These are phyloP conservation scores for Urocitellus parryii DNA, from an alignment of 2,113 vertebrate genomes.

Conservation along the genomic window DNA sequence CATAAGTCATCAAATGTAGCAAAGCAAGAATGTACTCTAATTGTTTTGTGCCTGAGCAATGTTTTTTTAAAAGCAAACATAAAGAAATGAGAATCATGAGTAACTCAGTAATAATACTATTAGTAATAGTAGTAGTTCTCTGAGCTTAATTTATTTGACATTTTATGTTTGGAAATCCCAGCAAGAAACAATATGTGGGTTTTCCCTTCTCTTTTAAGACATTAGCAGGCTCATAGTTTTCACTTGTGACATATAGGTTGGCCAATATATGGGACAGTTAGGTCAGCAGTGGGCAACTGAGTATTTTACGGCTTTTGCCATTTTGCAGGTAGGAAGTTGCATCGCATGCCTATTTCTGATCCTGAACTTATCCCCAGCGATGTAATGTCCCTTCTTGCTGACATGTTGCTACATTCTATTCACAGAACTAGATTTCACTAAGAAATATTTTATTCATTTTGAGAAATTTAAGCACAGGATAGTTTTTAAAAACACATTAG, in stretches of 20 bases:
- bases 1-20: neutral
- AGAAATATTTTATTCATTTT: constrained; percentile 80
- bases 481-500: constrained; percentile 82
- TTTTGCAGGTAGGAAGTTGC: neutral
- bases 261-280: neutral
- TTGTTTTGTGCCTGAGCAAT: neutral
- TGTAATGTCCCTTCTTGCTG: constrained; percentile 43
- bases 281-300: neutral
- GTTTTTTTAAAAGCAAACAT: constrained; percentile 2
- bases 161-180: neutral
- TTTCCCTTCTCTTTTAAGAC: neutral
- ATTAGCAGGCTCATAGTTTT: neutral
- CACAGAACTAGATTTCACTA: constrained; percentile 35
- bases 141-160: constrained; percentile 27
- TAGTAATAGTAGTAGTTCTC: neutral
- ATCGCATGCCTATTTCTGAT: constrained; percentile 27
- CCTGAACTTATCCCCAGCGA: constrained; percentile 23
- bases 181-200: neutral
- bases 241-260: neutral
- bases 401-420: constrained; percentile 64
- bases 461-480: constrained; percentile 62
- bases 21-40: neutral
- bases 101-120: neutral
- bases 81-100: neutral
- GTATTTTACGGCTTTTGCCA: neutral